Evolutionary conservation across 2,888 invertebrate species (phyloP), one percentile per base, ranked within the genome.

Genomic region (Pseudococcus longispinus): DNA sequence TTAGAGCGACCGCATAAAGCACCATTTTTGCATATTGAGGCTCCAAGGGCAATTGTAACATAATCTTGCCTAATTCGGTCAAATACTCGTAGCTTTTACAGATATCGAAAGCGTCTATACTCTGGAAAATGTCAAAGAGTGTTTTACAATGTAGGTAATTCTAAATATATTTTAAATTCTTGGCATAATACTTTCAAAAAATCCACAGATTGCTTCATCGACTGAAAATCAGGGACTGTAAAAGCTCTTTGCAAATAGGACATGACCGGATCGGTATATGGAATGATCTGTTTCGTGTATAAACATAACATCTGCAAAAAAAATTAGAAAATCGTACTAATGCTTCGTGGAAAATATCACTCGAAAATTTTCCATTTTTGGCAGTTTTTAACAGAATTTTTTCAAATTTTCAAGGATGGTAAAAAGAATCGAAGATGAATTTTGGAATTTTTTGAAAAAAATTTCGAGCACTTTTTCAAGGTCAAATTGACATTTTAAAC

Each of bases 1-100:
- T 96, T 89, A 98, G 93, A 3, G 97, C 95, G 65, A 97, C 94
- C 0, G 96, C 94, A 90, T 96, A 97, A 0, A 99, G 91, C 88
- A 99, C 91, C 94, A 97, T 96, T 91, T 98, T 98, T 5, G 96
- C 98, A 80, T 97, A 91, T 89, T 96, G 94, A 0, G 98, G 98
- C 89, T 98, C 97, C 1, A 99, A 93, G 0, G 98, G 97, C 82
- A 99, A 91, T 90, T 98, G 97, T n/a, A 97, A 92, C 84, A 99
- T 91, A 90, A 98, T 96, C 85, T 89, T 94, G 0, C 98, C 98
- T 86, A 98, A 92, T 89, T 95, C 94, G 0, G 98, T 98, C 85
- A 98, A 92, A 89, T 95, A 95, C 91, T 98, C 98, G 92, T 94
- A 94, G 26, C 26, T 85, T 26, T 74, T 70, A 77, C 85, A 85